Conservation (phyloP, 2,113 vertebrate species). For the Phrynocephalus versicolor region DNA sequence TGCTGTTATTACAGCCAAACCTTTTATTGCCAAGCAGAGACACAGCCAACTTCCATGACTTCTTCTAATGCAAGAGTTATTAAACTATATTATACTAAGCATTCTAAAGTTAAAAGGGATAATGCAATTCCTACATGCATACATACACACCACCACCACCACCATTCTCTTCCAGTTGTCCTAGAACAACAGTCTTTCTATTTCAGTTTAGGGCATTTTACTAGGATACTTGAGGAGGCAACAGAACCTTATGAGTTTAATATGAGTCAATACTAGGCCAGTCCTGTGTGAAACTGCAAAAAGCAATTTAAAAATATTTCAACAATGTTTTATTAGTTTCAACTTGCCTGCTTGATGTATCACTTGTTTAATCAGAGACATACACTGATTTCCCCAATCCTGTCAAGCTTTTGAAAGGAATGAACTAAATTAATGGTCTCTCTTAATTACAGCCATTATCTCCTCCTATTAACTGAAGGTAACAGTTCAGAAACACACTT, state of each 20-base stretch:
- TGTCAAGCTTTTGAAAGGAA: slow-evolving; percentile 7
- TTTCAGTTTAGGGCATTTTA: neutral
- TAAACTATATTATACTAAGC: neutral
- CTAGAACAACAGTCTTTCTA: neutral
- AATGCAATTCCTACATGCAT: neutral
- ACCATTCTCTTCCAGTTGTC: neutral
- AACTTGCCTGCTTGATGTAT: neutral
- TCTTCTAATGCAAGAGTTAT: slow-evolving; percentile 10
- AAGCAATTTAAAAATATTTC: neutral
- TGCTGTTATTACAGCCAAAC: slow-evolving; percentile 5
- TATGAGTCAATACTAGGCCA: too few relatives aligned
- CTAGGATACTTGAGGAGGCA: neutral
- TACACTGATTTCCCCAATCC: neutral
- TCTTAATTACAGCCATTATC: neutral
- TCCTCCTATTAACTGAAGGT: too few relatives aligned
- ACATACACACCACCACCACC: too few relatives aligned
- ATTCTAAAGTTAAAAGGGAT: neutral
- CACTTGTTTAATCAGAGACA: neutral
- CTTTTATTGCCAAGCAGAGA: neutral
- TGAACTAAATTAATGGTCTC: neutral
- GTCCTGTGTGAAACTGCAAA: neutral
- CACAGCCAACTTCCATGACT: neutral
- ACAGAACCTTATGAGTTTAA: neutral
- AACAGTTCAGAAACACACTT: neutral
- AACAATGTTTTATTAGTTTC: neutral